Conservation (phyloP, 1,140 invertebrate genomes). For the Caenorhabditis brenneri region DNA sequence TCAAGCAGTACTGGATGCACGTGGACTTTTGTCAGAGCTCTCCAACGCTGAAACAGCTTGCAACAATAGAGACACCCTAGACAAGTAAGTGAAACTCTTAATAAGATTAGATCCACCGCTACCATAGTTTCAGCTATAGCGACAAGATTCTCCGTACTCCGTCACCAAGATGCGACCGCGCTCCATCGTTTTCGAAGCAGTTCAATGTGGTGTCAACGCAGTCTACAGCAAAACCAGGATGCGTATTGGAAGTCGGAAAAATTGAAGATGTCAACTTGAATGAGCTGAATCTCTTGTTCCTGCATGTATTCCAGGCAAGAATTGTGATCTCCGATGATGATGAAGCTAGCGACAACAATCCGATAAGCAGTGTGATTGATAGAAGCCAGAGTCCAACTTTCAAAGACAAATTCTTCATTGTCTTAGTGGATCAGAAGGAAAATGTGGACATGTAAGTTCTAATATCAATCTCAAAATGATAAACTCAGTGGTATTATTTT, state of each 20-base stretch:
- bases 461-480: background rate
- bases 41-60: constrained; percentile 76
- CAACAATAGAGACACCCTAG: background rate
- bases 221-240: constrained; percentile 92
- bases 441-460: constrained; percentile 74
- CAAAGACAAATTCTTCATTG: constrained; percentile 72
- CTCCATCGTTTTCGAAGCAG: constrained; percentile 36
- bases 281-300: constrained; percentile 80
- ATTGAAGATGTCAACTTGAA: constrained; percentile 79
- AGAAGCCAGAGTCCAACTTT: constrained; percentile 54
- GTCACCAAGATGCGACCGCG: constrained; percentile 3
- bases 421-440: constrained; percentile 73
- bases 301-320: constrained; percentile 95
- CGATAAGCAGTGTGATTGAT: constrained; percentile 49
- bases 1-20: constrained; percentile 93
- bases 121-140: constrained; percentile 26
- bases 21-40: constrained; percentile 88
- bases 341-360: constrained; percentile 56
- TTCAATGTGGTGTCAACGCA: constrained; percentile 99
- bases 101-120: background rate
- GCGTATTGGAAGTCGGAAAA: constrained; percentile 91
- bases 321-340: constrained; percentile 80
- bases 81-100: background rate
- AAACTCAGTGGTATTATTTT: constrained; percentile 64
- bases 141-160: constrained; percentile 35